Conservation (phyloP, 2,888 invertebrate genomes). For the Phasia obesa region DNA sequence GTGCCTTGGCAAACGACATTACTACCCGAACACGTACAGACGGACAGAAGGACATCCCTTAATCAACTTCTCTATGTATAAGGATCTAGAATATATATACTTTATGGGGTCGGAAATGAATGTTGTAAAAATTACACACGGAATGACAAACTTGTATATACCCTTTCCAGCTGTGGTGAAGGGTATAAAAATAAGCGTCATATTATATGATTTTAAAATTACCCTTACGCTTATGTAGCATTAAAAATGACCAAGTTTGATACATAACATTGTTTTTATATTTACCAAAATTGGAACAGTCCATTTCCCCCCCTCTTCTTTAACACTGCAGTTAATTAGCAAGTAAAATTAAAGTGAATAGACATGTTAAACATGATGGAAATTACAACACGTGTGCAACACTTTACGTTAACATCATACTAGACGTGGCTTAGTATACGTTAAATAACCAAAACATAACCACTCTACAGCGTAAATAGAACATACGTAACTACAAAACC, state of each 20-base stretch:
- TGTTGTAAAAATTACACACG: too few relatives aligned
- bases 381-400: background rate
- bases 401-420: conserved; percentile 30
- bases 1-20: too few relatives aligned
- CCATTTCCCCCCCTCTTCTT: background rate
- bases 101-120: too few relatives aligned
- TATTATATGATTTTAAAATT: too few relatives aligned
- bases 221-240: conserved; percentile 27
- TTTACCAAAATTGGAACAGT: conserved; percentile 12
- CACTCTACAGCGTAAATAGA: conserved; percentile 8
- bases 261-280: background rate
- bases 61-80: too few relatives aligned
- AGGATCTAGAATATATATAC: too few relatives aligned
- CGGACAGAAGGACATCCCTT: too few relatives aligned
- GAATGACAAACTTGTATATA: too few relatives aligned
- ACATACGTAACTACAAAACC: background rate
- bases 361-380: conserved; percentile 33
- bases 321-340: conserved; percentile 50
- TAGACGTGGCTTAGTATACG: conserved; percentile 8
- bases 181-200: too few relatives aligned
- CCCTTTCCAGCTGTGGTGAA: too few relatives aligned
- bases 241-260: conserved; percentile 7
- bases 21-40: too few relatives aligned
- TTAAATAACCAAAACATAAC: conserved; percentile 42
- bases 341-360: conserved; percentile 38